Conservation (phyloP, 2,797 vertebrate genomes). For the Sebastes steindachneri region DNA sequence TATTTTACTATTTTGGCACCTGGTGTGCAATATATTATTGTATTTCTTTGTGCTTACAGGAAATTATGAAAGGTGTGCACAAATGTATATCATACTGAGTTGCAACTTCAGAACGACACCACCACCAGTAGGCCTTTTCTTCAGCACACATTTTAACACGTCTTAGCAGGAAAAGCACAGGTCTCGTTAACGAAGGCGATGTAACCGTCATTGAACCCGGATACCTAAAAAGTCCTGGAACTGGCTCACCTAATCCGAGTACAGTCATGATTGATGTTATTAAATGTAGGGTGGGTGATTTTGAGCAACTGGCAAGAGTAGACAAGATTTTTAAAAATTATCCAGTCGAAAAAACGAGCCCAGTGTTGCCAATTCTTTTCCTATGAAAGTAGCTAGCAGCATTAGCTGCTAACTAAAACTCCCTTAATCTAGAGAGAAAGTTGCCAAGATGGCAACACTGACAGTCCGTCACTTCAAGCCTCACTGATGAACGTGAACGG, state of each 20-base stretch:
- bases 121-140: not conserved
- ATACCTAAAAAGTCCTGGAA: not conserved
- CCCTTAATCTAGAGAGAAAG: too few relatives aligned
- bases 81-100: not conserved
- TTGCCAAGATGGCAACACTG: too few relatives aligned
- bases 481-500: too few relatives aligned
- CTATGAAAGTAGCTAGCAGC: too few relatives aligned
- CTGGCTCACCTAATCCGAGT: not conserved
- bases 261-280: not conserved
- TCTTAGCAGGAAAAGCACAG: not conserved
- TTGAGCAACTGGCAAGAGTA: too few relatives aligned
- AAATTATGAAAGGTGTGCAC: not conserved
- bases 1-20: not conserved
- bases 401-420: too few relatives aligned
- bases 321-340: too few relatives aligned
- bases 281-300: not conserved
- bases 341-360: too few relatives aligned
- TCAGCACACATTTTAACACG: not conserved
- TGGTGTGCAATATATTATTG: not conserved
- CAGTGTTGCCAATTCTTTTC: too few relatives aligned
- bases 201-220: not conserved
- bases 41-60: not conserved
- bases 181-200: too few relatives aligned
- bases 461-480: too few relatives aligned
- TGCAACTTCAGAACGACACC: not conserved